A percentile compares a stretch with the other conserved stretches of the same genome.
Conservation (phyloP, 2,113 vertebrate genomes). For the Brevimyrus niger region DNA sequence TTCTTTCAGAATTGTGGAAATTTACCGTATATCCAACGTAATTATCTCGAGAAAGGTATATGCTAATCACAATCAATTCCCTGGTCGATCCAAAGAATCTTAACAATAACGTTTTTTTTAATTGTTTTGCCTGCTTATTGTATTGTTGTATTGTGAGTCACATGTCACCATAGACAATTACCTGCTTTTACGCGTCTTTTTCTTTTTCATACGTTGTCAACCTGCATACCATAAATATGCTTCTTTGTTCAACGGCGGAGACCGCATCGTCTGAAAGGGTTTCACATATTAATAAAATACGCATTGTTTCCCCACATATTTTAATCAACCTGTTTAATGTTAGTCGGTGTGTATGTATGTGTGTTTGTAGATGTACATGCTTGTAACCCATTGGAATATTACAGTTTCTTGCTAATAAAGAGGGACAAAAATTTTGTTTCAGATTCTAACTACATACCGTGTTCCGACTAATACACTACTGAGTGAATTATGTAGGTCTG, state of each 20-base stretch:
- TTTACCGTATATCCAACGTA: background rate
- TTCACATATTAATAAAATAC: background rate
- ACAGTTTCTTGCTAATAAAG: background rate
- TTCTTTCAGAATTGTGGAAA: background rate
- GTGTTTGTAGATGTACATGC: background rate
- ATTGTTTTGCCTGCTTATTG: background rate
- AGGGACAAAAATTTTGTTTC: background rate
- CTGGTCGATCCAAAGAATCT: background rate
- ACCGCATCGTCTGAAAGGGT: background rate
- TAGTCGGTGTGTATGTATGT: background rate
- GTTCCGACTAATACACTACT: background rate
- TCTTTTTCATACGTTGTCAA: background rate
- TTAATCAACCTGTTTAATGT: background rate
- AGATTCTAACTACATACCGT: background rate
- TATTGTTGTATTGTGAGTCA: background rate
- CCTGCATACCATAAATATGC: background rate
- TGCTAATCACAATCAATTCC: background rate
- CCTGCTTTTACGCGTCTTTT: background rate
- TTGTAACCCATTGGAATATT: background rate
- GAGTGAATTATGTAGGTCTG: background rate
- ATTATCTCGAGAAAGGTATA: background rate
- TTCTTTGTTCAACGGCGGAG: background rate
- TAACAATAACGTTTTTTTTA: background rate
- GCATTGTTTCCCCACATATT: background rate
- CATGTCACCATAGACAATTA: background rate